These are phyloP conservation scores for Ctenosaura bakeri DNA, from an alignment of 2,797 vertebrate genomes.

Conservation along the genomic window DNA sequence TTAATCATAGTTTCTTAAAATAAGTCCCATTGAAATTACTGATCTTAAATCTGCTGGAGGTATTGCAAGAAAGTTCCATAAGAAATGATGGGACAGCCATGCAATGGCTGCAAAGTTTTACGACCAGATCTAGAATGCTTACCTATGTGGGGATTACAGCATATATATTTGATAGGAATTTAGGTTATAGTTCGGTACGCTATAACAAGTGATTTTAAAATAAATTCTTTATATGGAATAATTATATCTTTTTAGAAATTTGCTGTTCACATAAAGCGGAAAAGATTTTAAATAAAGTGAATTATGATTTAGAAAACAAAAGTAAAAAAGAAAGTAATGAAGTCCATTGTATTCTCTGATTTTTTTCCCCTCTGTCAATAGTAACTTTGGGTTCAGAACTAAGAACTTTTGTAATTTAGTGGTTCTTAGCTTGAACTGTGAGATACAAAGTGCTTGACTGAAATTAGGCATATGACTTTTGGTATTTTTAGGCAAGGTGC, in stretches of 20 bases:
- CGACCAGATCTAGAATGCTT: not conserved
- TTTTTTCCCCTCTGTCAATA: not conserved
- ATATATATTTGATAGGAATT: not conserved
- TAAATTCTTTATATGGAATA: not conserved
- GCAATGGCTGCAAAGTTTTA: constrained; percentile 10
- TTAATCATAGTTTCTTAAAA: not conserved
- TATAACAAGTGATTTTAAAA: not conserved
- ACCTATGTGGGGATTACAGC: not conserved
- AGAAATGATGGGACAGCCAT: not conserved
- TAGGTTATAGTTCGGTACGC: not conserved
- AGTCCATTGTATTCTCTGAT: not conserved
- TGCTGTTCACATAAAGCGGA: not conserved
- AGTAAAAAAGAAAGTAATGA: not conserved
- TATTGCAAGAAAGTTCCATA: constrained; percentile 7
- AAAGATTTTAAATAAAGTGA: constrained; percentile 4
- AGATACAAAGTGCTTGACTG: not conserved
- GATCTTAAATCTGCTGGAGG: not conserved
- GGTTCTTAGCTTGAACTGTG: not conserved
- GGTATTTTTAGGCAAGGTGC: not conserved
- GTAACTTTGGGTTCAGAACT: not conserved
- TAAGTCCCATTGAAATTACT: not conserved
- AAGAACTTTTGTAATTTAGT: not conserved
- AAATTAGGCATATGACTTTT: not conserved
- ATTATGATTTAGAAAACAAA: not conserved
- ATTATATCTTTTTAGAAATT: not conserved